A percentile compares a stretch with the other conserved stretches of the same genome.
These are phyloP conservation scores for Notothenia rossii DNA, from an alignment of 2,113 vertebrate species.

Conservation along the genomic window DNA sequence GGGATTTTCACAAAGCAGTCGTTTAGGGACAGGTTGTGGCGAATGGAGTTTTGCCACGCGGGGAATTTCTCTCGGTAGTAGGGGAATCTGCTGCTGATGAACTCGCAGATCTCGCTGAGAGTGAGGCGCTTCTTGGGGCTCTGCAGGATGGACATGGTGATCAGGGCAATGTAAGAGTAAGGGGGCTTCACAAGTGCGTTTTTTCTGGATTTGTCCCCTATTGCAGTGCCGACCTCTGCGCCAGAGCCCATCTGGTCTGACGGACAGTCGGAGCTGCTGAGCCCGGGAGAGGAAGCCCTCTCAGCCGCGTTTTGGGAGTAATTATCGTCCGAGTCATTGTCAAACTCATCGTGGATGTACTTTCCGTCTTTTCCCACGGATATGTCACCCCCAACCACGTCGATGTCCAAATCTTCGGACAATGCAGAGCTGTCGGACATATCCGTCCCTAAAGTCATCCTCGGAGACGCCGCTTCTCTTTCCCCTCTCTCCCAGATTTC, in stretches of 20 bases:
- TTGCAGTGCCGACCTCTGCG: constrained; percentile 64
- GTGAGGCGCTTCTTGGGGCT: constrained; percentile 96
- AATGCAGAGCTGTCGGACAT: constrained; percentile 89
- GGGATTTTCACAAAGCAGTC: constrained; percentile 97
- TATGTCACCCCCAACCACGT: constrained; percentile 93
- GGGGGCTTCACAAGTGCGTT: constrained; percentile 90
- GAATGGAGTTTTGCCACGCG: constrained; percentile 95
- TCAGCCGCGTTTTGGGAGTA: constrained; percentile 83
- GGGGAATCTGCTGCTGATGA: constrained; percentile 95
- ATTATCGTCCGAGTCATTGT: constrained; percentile 88
- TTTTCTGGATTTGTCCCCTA: constrained; percentile 87
- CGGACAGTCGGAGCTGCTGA: constrained; percentile 82
- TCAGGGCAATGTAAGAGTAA: constrained; percentile 96
- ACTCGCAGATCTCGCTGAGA: constrained; percentile 97
- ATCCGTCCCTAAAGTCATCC: constrained; percentile 90
- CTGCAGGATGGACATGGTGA: constrained; percentile 98
- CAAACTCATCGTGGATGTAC: constrained; percentile 83
- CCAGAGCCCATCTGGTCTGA: constrained; percentile 76
- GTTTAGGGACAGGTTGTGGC: constrained; percentile 94
- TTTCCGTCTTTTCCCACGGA: constrained; percentile 85
- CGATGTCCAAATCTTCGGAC: constrained; percentile 94
- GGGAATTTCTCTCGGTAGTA: constrained; percentile 97
- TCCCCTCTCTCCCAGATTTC: constrained; percentile 67
- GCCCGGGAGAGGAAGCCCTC: constrained; percentile 79
- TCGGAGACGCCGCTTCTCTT: constrained; percentile 74